Evolutionary conservation across 2,888 invertebrate species (phyloP), one percentile per base, ranked within the genome.

Genomic region (Ornithoptera priamus): DNA sequence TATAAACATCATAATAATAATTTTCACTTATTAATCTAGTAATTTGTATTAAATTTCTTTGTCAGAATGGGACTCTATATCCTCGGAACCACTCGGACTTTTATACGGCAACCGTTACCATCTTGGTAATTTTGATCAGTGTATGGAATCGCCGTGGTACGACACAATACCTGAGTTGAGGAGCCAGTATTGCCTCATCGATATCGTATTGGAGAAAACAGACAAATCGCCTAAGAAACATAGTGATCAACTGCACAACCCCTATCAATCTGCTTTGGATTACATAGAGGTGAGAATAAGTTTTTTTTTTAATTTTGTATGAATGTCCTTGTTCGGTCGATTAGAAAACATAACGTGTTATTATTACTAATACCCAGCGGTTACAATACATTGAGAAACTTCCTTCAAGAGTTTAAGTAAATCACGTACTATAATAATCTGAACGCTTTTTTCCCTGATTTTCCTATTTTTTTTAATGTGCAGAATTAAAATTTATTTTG

Each of bases 111-210:
- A 91, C 76, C 84, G 89, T 1, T 94, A 90, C 75, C 94, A 95
- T 74, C 84, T 94, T 71, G 95, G 95, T 0, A 93, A 94, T 80
- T 95, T 93, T 76, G 94, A 94, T 74, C 94, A 95, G 78, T 95
- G 95, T 74, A 80, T 91, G 77, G 79, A 82, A 17, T 76, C 87
- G 0, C 89, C 90, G 0, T 90, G 90, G 88, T 70, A 81, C 1
- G 70, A 76, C 15, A 78, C 78, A 0, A 80, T 87, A 7, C 84
- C 82, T 0, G 87, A 88, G 18, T 75, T 92, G 20, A 81, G 77
- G 10, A 87, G 88, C 0, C 90, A 93, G 77, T 93, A 93, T 80
- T 93, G 93, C 72, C 79, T 93, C 42, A 89, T 92, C 18, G 90
- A 92, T n/a, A 88, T 93, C 3, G 78, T 80, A 12, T 76, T 93